phyloP scores from a whole-genome alignment of 2,888 invertebrate genomes.

The Campoplex capitator region DNA sequence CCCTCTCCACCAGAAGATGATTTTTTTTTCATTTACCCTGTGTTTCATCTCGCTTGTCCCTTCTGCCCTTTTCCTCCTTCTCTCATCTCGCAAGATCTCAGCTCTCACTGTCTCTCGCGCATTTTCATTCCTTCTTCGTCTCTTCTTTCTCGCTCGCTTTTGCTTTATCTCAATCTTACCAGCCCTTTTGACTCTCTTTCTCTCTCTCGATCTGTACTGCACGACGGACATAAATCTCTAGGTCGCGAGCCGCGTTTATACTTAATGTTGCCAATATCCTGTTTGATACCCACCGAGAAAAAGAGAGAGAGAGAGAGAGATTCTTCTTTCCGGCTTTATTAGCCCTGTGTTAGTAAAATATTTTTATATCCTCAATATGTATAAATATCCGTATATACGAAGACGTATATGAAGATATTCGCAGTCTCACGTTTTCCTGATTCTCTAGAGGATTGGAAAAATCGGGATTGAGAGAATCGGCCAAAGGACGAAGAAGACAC shows the following conservation, averaged over 20 bases:
- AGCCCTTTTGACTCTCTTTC: slow-evolving; percentile 54
- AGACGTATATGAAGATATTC: slow-evolving; percentile 11
- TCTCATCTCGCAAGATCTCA: slow-evolving; percentile 40
- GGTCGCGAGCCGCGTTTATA: slow-evolving; percentile 78
- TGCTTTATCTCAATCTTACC: slow-evolving; percentile 57
- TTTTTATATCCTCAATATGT: not conserved
- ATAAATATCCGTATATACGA: not conserved
- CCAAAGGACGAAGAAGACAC: not conserved
- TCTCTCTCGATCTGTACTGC: slow-evolving; percentile 70
- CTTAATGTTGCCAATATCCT: slow-evolving; percentile 82
- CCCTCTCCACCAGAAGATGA: not conserved
- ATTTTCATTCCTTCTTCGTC: slow-evolving; percentile 54
- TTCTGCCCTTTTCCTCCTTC: slow-evolving; percentile 64
- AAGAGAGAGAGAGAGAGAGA: slow-evolving; percentile 25
- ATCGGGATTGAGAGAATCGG: slow-evolving; percentile 1
- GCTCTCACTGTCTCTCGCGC: slow-evolving; percentile 56
- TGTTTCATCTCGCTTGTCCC: slow-evolving; percentile 34
- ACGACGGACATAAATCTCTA: slow-evolving; percentile 79
- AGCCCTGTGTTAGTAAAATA: slow-evolving; percentile 50
- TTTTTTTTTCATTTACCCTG: slow-evolving; percentile 25
- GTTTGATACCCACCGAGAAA: slow-evolving; percentile 70
- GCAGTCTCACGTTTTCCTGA: slow-evolving; percentile 52
- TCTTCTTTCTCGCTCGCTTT: slow-evolving; percentile 53
- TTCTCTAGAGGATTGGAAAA: slow-evolving; percentile 13
- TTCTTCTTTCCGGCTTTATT: slow-evolving; percentile 72